Base-by-base conservation (phyloP, 2,113 vertebrate genomes). In the Dicerorhinus sumatrensis region DNA sequence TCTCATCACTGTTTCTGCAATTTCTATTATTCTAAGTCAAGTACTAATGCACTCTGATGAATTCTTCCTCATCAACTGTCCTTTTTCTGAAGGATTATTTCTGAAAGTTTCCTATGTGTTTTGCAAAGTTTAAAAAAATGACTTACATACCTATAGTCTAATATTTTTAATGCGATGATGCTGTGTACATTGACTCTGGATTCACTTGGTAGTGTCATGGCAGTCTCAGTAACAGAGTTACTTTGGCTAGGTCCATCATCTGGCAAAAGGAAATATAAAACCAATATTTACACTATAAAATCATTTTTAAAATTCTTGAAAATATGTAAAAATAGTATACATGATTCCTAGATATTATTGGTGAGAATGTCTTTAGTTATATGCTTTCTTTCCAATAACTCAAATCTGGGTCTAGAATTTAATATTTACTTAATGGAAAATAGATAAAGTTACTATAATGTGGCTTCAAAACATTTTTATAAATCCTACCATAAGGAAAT, bases 151-250 rank as follows among this genome's bases (percentile, higher is more conserved):
- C 99, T 99, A 96, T 99, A 99, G 2, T 99, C 99, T 97, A 99
- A 1, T 0, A 98, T 89, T 93, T 99, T 99, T 9, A 99, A 98
- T 0, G 99, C 98, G 82, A 98, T 98, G 51, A 99, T 99, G 96
- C 98, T 97, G 0, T 99, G 99, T 4, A 99, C 5, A 72, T 99
- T 99, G 93, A 99, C 96, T 81, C 77, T 98, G 76, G 99, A 98
- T 90, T 99, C 99, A 91, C 99, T 99, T 25, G 99, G 99, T 33
- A 99, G 98, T 0, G 99, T 99, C 99, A 99, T 99, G 75, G 99
- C 99, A 51, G 99, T 99, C 18, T 86, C 97, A 46, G 97, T 81
- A 82, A 98, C 95, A 29, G 98, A 98, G 7, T 96, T 98, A 8
- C 0, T 69, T 33, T 93, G 94, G 10, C 17, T 97, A 77, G 96